Conservation (phyloP, 2,888 invertebrate genomes). For the Amorpha juglandis region DNA sequence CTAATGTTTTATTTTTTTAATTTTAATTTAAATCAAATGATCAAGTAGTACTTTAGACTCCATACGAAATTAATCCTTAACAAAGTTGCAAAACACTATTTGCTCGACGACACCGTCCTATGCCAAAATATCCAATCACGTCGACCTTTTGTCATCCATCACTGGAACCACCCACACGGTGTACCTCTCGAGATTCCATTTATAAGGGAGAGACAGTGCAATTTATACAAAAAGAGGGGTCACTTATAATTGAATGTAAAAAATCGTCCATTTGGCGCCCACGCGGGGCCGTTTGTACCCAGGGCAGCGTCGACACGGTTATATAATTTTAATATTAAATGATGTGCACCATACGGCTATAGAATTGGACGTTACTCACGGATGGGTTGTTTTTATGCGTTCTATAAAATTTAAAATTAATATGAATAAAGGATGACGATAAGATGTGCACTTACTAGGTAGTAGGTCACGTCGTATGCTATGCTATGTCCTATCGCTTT, state of each 20-base stretch:
- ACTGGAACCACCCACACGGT: constrained; percentile 70
- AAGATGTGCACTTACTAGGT: background rate
- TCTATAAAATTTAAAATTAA: constrained; percentile 30
- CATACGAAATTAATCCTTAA: background rate
- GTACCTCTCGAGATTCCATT: constrained; percentile 68
- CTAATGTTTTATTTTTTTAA: too few relatives aligned
- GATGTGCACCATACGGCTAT: constrained; percentile 61
- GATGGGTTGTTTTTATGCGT: constrained; percentile 31
- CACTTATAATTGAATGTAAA: constrained; percentile 80
- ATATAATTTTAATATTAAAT: constrained; percentile 77
- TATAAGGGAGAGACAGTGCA: constrained; percentile 77
- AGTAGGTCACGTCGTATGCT: background rate
- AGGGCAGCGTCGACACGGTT: constrained; percentile 51
- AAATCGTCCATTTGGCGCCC: constrained; percentile 70
- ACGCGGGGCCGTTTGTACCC: constrained; percentile 34
- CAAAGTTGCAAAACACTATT: background rate
- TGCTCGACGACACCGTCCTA: background rate
- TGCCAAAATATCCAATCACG: constrained; percentile 53
- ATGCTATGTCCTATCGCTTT: background rate
- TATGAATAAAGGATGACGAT: background rate
- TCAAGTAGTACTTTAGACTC: background rate
- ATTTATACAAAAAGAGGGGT: constrained; percentile 78
- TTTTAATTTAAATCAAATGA: too few relatives aligned
- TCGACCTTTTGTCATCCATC: constrained; percentile 59
- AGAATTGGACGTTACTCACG: constrained; percentile 40